Percentiles rank a stretch among this genome's conserved stretches.
Evolutionary conservation across 2,888 invertebrate species (phyloP).

Genomic region (Orthonevra nobilis): DNA sequence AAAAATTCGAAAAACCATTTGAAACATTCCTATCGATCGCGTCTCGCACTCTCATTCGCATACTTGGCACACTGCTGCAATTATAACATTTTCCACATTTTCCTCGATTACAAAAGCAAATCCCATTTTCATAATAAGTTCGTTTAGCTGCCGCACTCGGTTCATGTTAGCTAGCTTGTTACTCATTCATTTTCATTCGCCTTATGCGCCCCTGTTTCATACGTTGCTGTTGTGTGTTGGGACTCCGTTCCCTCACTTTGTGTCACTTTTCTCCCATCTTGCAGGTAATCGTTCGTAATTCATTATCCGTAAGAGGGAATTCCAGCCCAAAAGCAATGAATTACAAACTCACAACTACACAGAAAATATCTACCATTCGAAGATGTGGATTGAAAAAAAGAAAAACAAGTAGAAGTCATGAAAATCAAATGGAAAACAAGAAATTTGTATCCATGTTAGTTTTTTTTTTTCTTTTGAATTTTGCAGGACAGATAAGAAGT

Average conservation of each 20-base stretch:
- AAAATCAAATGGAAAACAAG: slow-evolving; percentile 49
- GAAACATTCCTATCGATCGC: slow-evolving; percentile 34
- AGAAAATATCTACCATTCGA: too few species aligned
- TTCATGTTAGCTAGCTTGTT: slow-evolving; percentile 4
- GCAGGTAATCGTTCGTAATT: slow-evolving; percentile 46
- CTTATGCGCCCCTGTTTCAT: neutral
- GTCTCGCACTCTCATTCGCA: slow-evolving; percentile 31
- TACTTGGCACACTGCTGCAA: slow-evolving; percentile 31
- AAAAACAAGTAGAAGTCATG: too few species aligned
- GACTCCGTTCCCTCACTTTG: slow-evolving; percentile 8
- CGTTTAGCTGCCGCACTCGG: slow-evolving; percentile 3
- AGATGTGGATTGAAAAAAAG: neutral
- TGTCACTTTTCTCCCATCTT: slow-evolving; percentile 48
- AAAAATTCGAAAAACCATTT: slow-evolving; percentile 4
- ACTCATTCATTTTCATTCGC: slow-evolving; percentile 38
- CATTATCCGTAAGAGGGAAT: slow-evolving; percentile 44
- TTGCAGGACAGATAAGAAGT: slow-evolving; percentile 33
- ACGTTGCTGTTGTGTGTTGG: too few species aligned
- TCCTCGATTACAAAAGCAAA: slow-evolving; percentile 35
- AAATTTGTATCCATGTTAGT: slow-evolving; percentile 28
- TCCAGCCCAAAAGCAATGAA: slow-evolving; percentile 8
- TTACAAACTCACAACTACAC: neutral
- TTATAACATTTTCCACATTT: slow-evolving; percentile 57
- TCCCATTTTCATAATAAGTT: slow-evolving; percentile 56
- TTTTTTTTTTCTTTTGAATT: slow-evolving; percentile 9